phyloP scores from a whole-genome alignment of 2,113 vertebrate genomes.

The Phalacrocorax pelagicus region DNA sequence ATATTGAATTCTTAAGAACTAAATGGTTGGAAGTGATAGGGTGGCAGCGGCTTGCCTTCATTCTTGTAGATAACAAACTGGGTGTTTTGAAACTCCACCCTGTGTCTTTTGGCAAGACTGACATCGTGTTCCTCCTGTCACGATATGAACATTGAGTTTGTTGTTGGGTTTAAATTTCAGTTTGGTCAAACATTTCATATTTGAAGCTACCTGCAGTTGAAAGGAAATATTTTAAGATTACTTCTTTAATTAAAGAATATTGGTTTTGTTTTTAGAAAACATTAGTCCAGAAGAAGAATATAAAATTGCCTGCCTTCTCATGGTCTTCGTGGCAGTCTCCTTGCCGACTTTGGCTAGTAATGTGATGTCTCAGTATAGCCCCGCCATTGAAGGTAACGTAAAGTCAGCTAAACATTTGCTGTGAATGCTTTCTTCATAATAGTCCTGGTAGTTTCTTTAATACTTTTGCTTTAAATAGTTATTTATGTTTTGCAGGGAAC shows the following conservation, averaged over 20 bases:
- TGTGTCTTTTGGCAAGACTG: not conserved
- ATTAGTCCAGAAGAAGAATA: constrained; percentile 99
- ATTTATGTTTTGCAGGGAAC: not conserved
- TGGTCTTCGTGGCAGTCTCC: constrained; percentile 98
- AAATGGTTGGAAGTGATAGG: not conserved
- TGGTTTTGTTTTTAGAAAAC: constrained; percentile 82
- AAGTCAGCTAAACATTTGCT: not conserved
- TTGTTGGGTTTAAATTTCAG: not conserved
- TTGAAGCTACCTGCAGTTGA: not conserved
- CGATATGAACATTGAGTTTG: not conserved
- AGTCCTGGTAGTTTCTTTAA: not conserved
- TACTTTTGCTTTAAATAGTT: not conserved
- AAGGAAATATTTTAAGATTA: not conserved
- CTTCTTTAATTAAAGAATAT: constrained; percentile 1
- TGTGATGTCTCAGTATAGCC: constrained; percentile 98
- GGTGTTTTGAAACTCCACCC: not conserved
- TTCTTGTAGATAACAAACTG: not conserved
- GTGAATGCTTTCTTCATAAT: not conserved
- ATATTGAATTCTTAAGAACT: not conserved
- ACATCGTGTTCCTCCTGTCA: not conserved
- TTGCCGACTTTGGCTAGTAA: constrained; percentile 95
- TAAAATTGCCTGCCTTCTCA: constrained; percentile 97
- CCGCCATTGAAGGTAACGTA: constrained; percentile 93
- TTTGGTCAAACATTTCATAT: not conserved
- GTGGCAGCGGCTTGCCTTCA: not conserved